These are phyloP conservation scores for Lepus townsendii DNA, from an alignment of 2,797 vertebrate genomes.

Conservation along the genomic window DNA sequence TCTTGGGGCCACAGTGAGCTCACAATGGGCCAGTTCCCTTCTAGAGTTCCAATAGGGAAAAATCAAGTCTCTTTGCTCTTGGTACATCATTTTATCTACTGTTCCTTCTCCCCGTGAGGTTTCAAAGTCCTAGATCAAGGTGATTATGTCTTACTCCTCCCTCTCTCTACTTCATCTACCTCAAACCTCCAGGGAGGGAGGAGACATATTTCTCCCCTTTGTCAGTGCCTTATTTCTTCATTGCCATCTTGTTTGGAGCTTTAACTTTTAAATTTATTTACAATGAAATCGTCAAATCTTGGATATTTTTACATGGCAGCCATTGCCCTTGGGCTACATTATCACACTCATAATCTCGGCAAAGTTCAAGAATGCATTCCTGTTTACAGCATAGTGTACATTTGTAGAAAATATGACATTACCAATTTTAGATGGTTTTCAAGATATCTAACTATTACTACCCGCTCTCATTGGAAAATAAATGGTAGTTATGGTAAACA, in stretches of 20 bases:
- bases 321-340: not conserved
- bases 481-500: not conserved
- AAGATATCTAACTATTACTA: not conserved
- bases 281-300: conserved; percentile 35
- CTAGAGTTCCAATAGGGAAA: not conserved
- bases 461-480: not conserved
- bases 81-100: not conserved
- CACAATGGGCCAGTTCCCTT: not conserved
- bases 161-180: not conserved
- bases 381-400: not conserved
- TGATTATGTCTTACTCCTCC: not conserved
- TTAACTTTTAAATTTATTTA: conserved; percentile 31
- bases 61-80: not conserved
- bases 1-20: not conserved
- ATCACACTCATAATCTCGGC: not conserved
- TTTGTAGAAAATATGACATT: conserved; percentile 34
- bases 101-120: not conserved
- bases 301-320: conserved; percentile 2
- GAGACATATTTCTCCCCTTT: not conserved
- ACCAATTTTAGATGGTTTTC: conserved; percentile 30
- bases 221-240: conserved; percentile 6
- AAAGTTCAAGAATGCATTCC: conserved; percentile 46
- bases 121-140: not conserved
- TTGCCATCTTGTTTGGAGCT: conserved; percentile 46
- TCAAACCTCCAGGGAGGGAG: not conserved